Evolutionary conservation across 2,113 vertebrate genomes (phyloP).

Genomic region (Larimichthys crocea): DNA sequence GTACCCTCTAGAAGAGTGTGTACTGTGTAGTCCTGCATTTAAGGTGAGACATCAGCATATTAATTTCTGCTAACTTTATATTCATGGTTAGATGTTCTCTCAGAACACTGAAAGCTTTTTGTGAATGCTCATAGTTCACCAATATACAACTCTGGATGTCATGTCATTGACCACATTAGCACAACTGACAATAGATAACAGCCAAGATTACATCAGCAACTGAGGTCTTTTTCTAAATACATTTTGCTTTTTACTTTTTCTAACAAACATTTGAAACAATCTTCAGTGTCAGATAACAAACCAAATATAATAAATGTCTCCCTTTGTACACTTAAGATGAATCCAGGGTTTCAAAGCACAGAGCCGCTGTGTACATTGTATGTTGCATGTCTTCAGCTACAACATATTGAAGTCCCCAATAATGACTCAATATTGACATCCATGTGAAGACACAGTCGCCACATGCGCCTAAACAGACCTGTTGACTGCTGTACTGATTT

Average conservation of each 20-base stretch:
- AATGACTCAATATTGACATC: constrained; percentile 18
- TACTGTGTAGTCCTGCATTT: constrained; percentile 9
- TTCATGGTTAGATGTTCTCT: constrained; percentile 1
- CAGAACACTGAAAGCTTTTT: constrained; percentile 1
- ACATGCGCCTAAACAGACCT: background rate
- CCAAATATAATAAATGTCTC: background rate
- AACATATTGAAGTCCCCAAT: constrained; percentile 9
- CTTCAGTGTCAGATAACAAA: background rate
- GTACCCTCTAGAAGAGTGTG: background rate
- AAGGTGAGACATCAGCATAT: constrained; percentile 8
- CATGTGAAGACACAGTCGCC: constrained; percentile 12
- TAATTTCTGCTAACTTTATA: constrained; percentile 9
- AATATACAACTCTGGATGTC: background rate
- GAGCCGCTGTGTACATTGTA: background rate
- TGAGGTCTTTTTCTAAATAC: background rate
- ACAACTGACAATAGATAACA: constrained; percentile 4
- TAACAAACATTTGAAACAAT: background rate
- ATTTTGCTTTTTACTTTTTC: background rate
- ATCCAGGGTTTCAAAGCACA: constrained; percentile 1
- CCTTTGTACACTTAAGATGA: background rate
- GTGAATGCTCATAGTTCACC: background rate
- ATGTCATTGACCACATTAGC: constrained; percentile 19
- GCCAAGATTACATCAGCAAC: constrained; percentile 4
- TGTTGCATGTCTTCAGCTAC: constrained; percentile 1
- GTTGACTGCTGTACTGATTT: background rate